Evolutionary conservation across 2,113 vertebrate species (phyloP).

Genomic region (Python bivittatus): DNA sequence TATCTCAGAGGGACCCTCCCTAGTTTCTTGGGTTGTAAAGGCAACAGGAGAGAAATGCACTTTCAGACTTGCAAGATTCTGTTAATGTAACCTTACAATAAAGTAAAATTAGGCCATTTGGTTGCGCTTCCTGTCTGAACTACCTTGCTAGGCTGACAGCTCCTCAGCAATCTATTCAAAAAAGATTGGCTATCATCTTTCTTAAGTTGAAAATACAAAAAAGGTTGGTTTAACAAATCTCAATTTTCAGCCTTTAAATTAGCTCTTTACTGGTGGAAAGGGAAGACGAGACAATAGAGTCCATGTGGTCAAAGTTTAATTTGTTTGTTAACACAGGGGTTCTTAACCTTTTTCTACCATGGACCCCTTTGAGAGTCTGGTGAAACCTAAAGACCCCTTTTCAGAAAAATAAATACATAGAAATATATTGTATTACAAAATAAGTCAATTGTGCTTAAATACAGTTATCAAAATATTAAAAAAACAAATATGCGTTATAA

Average conservation of each 20-base stretch:
- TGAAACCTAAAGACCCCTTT: not conserved
- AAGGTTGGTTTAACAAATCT: not conserved
- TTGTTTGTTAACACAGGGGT: not conserved
- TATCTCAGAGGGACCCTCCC: not conserved
- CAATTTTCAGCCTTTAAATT: not conserved
- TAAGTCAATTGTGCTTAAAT: no score
- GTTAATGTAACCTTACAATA: not conserved
- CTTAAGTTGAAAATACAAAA: not conserved
- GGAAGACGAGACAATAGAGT: not conserved
- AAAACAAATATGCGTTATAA: no score
- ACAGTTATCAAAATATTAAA: no score
- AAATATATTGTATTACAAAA: not conserved
- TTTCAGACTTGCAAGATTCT: not conserved
- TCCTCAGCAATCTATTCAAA: not conserved
- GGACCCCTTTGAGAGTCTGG: not conserved
- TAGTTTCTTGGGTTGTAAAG: not conserved
- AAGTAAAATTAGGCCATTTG: not conserved
- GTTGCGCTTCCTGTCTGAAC: not conserved
- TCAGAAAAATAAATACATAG: not conserved
- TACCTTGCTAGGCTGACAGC: not conserved
- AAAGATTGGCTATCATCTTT: not conserved
- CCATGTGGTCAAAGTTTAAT: not conserved
- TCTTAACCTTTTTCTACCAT: not conserved
- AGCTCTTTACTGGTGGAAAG: not conserved
- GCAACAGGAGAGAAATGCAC: not conserved